phyloP scores from a whole-genome alignment of 64 coral and sea anemone genomes.

The Orbicella faveolata region DNA sequence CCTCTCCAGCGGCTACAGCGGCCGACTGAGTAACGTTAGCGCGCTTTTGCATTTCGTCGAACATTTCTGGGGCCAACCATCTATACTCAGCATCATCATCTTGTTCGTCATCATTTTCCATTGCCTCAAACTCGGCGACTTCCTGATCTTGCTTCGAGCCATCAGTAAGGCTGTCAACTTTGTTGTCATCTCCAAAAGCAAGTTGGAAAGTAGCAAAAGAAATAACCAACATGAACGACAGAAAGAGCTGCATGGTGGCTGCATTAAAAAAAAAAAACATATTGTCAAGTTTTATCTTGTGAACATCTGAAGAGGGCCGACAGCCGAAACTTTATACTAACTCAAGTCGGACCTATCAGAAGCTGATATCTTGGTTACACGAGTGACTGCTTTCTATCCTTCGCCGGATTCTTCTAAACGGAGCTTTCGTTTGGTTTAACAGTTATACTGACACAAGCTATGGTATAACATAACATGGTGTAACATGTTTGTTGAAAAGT shows the following conservation, averaged over 20 bases:
- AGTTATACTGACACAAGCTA: no score
- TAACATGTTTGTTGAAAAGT: no score
- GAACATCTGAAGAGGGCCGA: background rate
- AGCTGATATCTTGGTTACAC: no score
- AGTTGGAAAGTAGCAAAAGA: background rate
- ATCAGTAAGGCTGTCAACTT: background rate
- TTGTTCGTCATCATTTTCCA: slow-evolving; percentile 1
- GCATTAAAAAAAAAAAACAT: background rate
- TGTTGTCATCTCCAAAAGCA: background rate
- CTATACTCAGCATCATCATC: background rate
- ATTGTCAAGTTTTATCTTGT: background rate
- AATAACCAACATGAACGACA: background rate
- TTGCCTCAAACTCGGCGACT: background rate
- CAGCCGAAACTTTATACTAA: no score
- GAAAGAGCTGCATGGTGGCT: background rate
- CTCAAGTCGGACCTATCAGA: no score
- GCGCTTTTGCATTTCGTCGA: background rate
- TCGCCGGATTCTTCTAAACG: no score
- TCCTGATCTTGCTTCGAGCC: background rate
- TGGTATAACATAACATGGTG: no score
- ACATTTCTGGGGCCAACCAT: background rate
- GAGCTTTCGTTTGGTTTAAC: no score
- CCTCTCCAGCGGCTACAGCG: background rate
- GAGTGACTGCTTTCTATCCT: no score
- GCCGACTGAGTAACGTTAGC: no score